A percentile compares a stretch with the other conserved stretches of the same genome.
Conservation (phyloP, 2,888 invertebrate genomes). For the Poecilobothrus nobilitatus region DNA sequence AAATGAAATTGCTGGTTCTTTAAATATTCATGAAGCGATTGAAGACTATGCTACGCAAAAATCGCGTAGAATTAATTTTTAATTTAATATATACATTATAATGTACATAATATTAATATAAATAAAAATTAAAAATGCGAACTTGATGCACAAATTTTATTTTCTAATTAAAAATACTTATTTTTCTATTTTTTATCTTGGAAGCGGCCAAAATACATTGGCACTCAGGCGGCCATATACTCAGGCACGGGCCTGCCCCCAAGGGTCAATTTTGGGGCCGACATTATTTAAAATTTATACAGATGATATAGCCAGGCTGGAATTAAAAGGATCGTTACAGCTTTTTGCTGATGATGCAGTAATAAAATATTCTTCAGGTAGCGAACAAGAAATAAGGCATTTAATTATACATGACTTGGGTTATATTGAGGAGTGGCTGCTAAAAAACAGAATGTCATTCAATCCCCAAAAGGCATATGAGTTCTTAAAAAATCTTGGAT, state of each 20-base stretch:
- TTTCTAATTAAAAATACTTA: conserved; percentile 9
- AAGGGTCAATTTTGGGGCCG: too few species aligned
- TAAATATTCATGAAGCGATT: conserved; percentile 8
- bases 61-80: conserved; percentile 9
- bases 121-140: not conserved
- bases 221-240: conserved; percentile 7
- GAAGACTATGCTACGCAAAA: conserved; percentile 7
- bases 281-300: too few species aligned
- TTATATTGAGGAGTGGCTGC: too few species aligned
- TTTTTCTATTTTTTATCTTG: conserved; percentile 7
- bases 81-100: conserved; percentile 8
- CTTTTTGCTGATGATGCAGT: too few species aligned
- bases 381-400: too few species aligned
- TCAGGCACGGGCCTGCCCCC: not conserved
- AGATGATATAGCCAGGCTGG: too few species aligned
- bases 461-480: too few species aligned
- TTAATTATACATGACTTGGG: too few species aligned
- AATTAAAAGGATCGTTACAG: too few species aligned
- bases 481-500: too few species aligned
- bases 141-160: conserved; percentile 8
- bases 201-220: conserved; percentile 9
- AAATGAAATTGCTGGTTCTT: conserved; percentile 9
- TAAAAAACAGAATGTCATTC: too few species aligned
- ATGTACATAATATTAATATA: conserved; percentile 9
- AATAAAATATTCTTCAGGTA: too few species aligned